A percentile compares a stretch with the other conserved stretches of the same genome.
These are phyloP conservation scores for Amblyjoppa proteus DNA, from an alignment of 2,888 invertebrate genomes.

Conservation along the genomic window DNA sequence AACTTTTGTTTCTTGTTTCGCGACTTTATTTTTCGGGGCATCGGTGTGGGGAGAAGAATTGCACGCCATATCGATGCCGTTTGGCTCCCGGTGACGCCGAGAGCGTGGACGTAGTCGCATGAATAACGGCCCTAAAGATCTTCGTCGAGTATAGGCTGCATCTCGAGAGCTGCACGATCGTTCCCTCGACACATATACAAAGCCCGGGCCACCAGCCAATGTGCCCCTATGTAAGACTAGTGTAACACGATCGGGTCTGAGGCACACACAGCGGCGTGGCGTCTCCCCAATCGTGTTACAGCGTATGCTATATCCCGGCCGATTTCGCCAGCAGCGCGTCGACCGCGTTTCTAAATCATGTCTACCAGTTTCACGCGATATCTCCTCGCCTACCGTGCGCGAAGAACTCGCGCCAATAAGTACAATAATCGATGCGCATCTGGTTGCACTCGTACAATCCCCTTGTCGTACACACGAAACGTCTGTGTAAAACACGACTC, in stretches of 20 bases:
- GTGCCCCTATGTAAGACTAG: slow-evolving; percentile 42
- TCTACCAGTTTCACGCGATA: slow-evolving; percentile 64
- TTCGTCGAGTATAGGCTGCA: slow-evolving; percentile 52
- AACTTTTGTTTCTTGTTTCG: slow-evolving; percentile 39
- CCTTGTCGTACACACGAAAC: slow-evolving; percentile 1
- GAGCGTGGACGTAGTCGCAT: slow-evolving; percentile 50
- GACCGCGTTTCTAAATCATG: slow-evolving; percentile 76
- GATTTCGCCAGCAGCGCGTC: slow-evolving; percentile 55
- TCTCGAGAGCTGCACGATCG: slow-evolving; percentile 64
- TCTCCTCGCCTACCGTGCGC: not conserved
- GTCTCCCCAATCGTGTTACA: slow-evolving; percentile 61
- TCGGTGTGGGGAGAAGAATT: slow-evolving; percentile 25
- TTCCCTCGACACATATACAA: slow-evolving; percentile 47
- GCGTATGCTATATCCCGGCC: slow-evolving; percentile 40
- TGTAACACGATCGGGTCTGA: slow-evolving; percentile 58
- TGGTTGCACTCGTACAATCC: not conserved
- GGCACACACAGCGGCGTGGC: slow-evolving; percentile 27
- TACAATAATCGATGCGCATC: slow-evolving; percentile 56
- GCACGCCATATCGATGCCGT: slow-evolving; percentile 47
- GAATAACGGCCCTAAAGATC: slow-evolving; percentile 63
- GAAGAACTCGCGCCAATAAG: slow-evolving; percentile 3
- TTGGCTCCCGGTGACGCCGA: slow-evolving; percentile 50
- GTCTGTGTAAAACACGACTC: slow-evolving; percentile 69
- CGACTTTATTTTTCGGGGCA: slow-evolving; percentile 52
- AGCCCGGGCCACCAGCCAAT: slow-evolving; percentile 6